Conservation (phyloP, 2,797 vertebrate genomes). For the Hybognathus amarus region DNA sequence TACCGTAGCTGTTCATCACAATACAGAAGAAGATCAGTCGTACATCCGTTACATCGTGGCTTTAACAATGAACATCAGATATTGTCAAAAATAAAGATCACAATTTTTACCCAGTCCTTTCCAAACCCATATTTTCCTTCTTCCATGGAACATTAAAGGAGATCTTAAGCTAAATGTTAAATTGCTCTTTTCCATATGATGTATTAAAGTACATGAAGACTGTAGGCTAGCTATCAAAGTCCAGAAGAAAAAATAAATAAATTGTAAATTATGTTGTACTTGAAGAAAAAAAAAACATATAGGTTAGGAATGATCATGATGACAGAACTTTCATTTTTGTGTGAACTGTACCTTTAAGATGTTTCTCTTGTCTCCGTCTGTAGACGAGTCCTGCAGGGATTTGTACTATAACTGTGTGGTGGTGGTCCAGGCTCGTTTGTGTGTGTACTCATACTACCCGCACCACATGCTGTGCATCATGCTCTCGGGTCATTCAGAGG, state of each 20-base stretch:
- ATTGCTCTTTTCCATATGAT: too few relatives aligned
- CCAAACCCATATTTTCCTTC: too few relatives aligned
- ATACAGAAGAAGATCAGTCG: too few relatives aligned
- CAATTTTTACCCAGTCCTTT: too few relatives aligned
- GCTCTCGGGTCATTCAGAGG: slow-evolving; percentile 61
- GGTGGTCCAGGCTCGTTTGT: slow-evolving; percentile 79
- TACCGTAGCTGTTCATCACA: too few relatives aligned
- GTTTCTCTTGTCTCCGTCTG: neutral
- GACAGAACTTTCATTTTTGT: neutral
- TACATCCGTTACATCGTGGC: too few relatives aligned
- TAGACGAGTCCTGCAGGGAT: slow-evolving; percentile 75
- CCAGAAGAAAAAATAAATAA: neutral
- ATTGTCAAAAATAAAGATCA: too few relatives aligned
- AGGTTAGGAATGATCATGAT: neutral
- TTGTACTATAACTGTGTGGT: slow-evolving; percentile 78
- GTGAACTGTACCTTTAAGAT: slow-evolving; percentile 8
- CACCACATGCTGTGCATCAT: slow-evolving; percentile 76
- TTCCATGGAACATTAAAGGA: too few relatives aligned
- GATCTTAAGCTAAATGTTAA: too few relatives aligned
- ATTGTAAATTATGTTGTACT: neutral
- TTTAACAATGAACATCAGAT: too few relatives aligned
- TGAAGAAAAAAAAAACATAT: neutral
- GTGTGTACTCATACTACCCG: slow-evolving; percentile 78
- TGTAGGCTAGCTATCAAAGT: neutral
- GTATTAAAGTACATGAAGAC: neutral